phyloP scores from a whole-genome alignment of 2,888 invertebrate species.

The Drymonia ruficornis region DNA sequence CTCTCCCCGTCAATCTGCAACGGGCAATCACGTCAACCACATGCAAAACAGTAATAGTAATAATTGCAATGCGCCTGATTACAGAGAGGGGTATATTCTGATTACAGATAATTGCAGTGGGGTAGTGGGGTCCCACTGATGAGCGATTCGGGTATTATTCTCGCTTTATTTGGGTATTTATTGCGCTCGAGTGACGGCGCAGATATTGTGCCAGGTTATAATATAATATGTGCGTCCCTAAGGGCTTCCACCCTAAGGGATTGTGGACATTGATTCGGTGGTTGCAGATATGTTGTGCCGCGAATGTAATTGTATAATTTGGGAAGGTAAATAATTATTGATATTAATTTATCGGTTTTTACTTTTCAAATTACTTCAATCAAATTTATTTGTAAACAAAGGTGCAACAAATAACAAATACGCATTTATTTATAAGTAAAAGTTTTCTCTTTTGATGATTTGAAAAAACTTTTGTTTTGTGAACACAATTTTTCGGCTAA shows the following conservation, averaged over 20 bases:
- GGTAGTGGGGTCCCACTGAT: slow-evolving; percentile 72
- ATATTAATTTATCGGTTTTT: not conserved
- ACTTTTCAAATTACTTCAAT: too few relatives aligned
- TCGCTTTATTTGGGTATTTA: slow-evolving; percentile 88
- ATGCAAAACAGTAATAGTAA: slow-evolving; percentile 60
- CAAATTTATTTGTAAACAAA: too few relatives aligned
- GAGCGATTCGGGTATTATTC: slow-evolving; percentile 88
- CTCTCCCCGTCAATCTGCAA: slow-evolving; percentile 23
- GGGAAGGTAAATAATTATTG: slow-evolving; percentile 4
- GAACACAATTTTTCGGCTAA: too few relatives aligned
- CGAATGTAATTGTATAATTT: slow-evolving; percentile 41
- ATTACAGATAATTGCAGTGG: slow-evolving; percentile 82
- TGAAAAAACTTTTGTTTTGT: too few relatives aligned
- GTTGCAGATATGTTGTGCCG: not conserved
- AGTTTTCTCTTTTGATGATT: too few relatives aligned
- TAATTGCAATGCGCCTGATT: slow-evolving; percentile 57
- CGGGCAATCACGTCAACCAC: slow-evolving; percentile 53
- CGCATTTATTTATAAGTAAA: too few relatives aligned
- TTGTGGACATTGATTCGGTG: slow-evolving; percentile 64
- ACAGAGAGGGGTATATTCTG: slow-evolving; percentile 58
- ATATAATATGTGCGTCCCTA: slow-evolving; percentile 63
- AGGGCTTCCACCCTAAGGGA: slow-evolving; percentile 63
- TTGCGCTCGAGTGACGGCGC: slow-evolving; percentile 84
- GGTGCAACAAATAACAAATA: too few relatives aligned
- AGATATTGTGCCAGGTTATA: slow-evolving; percentile 77